Conservation (phyloP, 2,113 vertebrate species). For the human region DNA sequence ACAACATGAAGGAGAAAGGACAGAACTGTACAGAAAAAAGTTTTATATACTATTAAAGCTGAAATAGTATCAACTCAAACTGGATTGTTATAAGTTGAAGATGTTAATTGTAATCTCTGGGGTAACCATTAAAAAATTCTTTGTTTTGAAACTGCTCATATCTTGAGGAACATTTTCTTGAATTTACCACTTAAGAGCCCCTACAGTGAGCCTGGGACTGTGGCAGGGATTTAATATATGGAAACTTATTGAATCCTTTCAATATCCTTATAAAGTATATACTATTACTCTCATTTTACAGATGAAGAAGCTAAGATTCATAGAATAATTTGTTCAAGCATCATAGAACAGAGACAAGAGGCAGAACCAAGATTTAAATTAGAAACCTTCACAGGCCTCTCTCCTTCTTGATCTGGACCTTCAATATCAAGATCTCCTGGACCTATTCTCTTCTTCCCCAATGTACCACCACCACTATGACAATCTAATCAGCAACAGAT, state of each 20-base stretch:
- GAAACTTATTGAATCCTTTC: slow-evolving; percentile 12
- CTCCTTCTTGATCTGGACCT: background rate
- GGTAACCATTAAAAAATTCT: background rate
- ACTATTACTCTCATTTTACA: background rate
- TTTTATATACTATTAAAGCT: background rate
- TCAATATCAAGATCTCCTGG: background rate
- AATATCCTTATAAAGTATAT: background rate
- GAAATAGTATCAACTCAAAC: background rate
- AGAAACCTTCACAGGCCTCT: background rate
- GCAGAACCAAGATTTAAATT: background rate
- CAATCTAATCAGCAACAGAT: background rate
- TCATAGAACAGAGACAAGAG: background rate
- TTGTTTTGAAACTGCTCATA: slow-evolving; percentile 27
- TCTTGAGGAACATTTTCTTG: background rate
- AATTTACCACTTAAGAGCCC: background rate
- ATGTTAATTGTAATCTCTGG: background rate
- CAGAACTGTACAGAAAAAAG: background rate
- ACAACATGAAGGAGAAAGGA: background rate
- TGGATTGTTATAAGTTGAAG: background rate
- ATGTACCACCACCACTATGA: background rate
- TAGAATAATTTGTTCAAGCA: background rate
- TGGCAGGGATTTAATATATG: background rate
- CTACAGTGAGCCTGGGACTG: background rate
- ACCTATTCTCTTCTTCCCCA: background rate
- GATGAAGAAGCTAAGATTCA: background rate